A percentile compares a stretch with the other conserved stretches of the same genome.
Evolutionary conservation across 2,113 vertebrate species (phyloP).

Genomic region (Brachionichthys hirsutus): DNA sequence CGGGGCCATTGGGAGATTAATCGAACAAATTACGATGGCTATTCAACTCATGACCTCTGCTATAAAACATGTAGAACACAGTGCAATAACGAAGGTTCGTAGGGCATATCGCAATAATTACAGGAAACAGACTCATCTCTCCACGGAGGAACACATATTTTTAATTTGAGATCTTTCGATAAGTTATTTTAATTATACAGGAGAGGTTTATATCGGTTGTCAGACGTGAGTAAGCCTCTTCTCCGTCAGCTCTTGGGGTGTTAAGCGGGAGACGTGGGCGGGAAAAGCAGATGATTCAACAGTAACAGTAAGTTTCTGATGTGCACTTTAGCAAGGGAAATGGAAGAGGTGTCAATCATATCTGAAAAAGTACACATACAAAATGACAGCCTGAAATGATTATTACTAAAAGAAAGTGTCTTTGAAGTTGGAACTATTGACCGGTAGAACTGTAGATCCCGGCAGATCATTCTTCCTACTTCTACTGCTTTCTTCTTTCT

Average conservation of each 20-base stretch:
- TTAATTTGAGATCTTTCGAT: too few relatives aligned
- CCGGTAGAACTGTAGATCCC: neutral
- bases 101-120: too few relatives aligned
- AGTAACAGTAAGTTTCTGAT: constrained; percentile 11
- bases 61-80: too few relatives aligned
- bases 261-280: constrained; percentile 15
- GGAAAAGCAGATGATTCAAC: constrained; percentile 43
- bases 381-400: neutral
- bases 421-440: too few relatives aligned
- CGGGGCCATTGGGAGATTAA: too few relatives aligned
- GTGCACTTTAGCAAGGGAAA: constrained; percentile 29
- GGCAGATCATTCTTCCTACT: neutral
- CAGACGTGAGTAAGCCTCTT: constrained; percentile 25
- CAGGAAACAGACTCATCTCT: too few relatives aligned
- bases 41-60: too few relatives aligned
- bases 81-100: too few relatives aligned
- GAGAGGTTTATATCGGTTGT: constrained; percentile 15
- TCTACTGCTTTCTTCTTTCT: neutral
- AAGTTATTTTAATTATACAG: too few relatives aligned
- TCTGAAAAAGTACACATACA: neutral
- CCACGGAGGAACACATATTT: too few relatives aligned
- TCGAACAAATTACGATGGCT: too few relatives aligned
- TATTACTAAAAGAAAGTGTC: neutral
- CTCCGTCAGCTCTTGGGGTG: constrained; percentile 26
- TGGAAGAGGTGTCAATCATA: neutral